Evolutionary conservation across 2,797 vertebrate species (phyloP).

Genomic region (Epinephelus coioides): DNA sequence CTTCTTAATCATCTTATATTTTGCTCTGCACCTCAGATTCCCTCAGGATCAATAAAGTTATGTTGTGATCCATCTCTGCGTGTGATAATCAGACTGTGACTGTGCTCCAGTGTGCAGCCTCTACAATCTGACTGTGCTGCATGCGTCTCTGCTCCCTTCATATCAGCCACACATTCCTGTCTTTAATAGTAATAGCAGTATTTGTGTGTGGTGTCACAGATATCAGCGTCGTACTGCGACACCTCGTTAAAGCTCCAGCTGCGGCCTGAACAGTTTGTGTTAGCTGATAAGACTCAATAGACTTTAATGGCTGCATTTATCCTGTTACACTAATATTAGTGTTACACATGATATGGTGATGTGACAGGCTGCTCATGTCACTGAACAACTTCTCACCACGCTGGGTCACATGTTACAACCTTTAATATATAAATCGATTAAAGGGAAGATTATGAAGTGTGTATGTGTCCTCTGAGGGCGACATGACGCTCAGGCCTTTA

Average conservation of each 20-base stretch:
- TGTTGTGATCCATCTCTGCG: too few relatives aligned
- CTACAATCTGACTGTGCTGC: too few relatives aligned
- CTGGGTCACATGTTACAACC: not conserved
- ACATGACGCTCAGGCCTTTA: too few relatives aligned
- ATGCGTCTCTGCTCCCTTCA: not conserved
- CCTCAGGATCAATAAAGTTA: too few relatives aligned
- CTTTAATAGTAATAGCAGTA: conserved; percentile 12
- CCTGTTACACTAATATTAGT: conserved; percentile 93
- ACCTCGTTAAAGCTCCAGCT: conserved; percentile 98
- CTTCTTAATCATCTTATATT: too few relatives aligned
- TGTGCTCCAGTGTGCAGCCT: too few relatives aligned
- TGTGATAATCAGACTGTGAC: too few relatives aligned
- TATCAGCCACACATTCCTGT: conserved; percentile 47
- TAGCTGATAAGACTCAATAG: conserved; percentile 92
- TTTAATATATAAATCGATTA: too few relatives aligned
- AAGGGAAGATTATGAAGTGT: too few relatives aligned
- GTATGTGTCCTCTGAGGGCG: too few relatives aligned
- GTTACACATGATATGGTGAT: conserved; percentile 84
- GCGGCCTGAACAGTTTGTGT: conserved; percentile 92
- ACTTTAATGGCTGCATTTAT: conserved; percentile 87
- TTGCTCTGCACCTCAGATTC: too few relatives aligned
- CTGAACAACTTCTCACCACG: conserved; percentile 31
- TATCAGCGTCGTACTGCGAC: conserved; percentile 83
- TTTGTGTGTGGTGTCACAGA: conserved; percentile 62
- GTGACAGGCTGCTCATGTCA: conserved; percentile 86